phyloP scores from a whole-genome alignment of 2,113 vertebrate genomes.

The Platichthys flesus region DNA sequence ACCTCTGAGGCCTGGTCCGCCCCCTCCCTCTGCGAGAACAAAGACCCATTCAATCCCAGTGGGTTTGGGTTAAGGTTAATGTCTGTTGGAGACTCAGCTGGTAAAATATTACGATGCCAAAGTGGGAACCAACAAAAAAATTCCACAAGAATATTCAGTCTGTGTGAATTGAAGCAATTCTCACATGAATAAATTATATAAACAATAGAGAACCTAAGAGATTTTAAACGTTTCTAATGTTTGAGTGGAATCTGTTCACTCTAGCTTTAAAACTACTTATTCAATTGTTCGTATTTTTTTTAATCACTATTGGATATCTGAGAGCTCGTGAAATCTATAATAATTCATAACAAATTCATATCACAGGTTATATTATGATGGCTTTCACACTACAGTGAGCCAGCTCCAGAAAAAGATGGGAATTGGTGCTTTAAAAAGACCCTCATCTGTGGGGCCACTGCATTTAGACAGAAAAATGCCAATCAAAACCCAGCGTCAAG shows the following conservation, averaged over 20 bases:
- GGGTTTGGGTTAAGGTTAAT: conserved; percentile 1
- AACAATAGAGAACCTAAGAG: background rate
- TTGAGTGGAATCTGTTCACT: background rate
- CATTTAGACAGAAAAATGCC: conserved; percentile 23
- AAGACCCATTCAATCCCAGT: conserved; percentile 19
- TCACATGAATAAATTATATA: background rate
- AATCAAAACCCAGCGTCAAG: conserved; percentile 23
- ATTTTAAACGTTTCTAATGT: too few relatives aligned
- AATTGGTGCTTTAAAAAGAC: conserved; percentile 11
- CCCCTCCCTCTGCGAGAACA: conserved; percentile 39
- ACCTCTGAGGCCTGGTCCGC: conserved; percentile 78
- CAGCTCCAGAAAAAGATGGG: conserved; percentile 39
- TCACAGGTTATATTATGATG: background rate
- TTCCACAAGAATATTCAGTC: background rate
- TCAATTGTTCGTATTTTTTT: background rate
- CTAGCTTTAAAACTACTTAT: background rate
- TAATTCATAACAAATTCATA: background rate
- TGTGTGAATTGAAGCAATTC: background rate
- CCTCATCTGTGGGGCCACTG: conserved; percentile 2
- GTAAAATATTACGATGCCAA: background rate
- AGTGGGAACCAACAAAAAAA: background rate
- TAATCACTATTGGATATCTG: background rate
- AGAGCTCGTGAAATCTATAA: background rate
- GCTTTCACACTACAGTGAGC: conserved; percentile 25
- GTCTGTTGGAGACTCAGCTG: background rate